These are phyloP conservation scores for Melinopterus prodromus DNA, from an alignment of 2,888 invertebrate species.

Conservation along the genomic window DNA sequence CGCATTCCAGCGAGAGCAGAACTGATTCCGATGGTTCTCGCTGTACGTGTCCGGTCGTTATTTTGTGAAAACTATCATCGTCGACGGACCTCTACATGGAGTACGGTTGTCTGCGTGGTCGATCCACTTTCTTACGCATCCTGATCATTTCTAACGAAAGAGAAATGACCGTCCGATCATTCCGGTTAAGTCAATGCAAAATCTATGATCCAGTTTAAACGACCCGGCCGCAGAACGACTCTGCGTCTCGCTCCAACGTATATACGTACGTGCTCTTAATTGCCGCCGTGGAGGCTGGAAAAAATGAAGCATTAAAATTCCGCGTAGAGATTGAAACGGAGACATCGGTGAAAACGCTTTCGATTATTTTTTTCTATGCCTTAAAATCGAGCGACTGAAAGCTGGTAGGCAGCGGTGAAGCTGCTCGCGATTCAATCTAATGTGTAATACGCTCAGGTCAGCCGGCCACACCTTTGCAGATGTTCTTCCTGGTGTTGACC, in stretches of 20 bases:
- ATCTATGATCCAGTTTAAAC: conserved; percentile 4
- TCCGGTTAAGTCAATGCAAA: conserved; percentile 4
- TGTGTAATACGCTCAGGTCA: background rate
- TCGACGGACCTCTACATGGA: background rate
- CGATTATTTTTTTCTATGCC: background rate
- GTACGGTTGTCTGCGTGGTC: background rate
- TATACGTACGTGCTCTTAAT: background rate
- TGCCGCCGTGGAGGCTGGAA: background rate
- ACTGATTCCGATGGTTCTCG: background rate
- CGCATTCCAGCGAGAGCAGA: background rate
- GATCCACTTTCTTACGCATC: conserved; percentile 26
- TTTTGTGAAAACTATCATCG: conserved; percentile 4
- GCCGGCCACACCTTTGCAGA: background rate
- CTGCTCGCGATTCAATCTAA: background rate
- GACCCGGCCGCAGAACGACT: background rate
- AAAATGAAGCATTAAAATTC: background rate
- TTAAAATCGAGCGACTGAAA: background rate
- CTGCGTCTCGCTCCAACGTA: background rate
- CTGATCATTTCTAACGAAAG: conserved; percentile 25
- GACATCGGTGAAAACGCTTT: background rate
- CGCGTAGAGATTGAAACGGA: background rate
- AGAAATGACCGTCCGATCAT: conserved; percentile 18
- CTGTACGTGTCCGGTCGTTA: background rate
- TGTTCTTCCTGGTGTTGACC: conserved; percentile 4
- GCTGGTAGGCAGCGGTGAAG: background rate